phyloP scores from a whole-genome alignment of 2,888 invertebrate genomes.

The Cinara cedri region DNA sequence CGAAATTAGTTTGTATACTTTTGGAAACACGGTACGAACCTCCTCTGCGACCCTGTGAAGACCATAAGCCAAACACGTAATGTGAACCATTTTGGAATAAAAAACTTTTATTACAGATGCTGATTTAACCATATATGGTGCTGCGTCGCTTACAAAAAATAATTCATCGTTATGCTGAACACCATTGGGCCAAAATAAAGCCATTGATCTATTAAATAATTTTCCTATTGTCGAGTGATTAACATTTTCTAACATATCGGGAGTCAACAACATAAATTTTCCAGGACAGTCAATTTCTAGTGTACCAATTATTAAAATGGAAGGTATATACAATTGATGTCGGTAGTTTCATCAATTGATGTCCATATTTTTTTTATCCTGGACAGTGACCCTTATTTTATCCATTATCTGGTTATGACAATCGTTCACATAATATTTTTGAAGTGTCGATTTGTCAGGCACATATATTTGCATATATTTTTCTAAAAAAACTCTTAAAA shows the following conservation, averaged over 20 bases:
- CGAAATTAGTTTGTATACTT: not conserved
- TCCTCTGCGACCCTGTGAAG: slow-evolving; percentile 58
- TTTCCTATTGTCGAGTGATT: slow-evolving; percentile 1
- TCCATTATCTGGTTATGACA: slow-evolving; percentile 4
- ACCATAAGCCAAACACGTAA: slow-evolving; percentile 7
- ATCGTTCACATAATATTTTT: slow-evolving; percentile 12
- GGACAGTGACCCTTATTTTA: slow-evolving; percentile 7
- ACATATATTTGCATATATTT: slow-evolving; percentile 3
- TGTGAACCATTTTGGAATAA: slow-evolving; percentile 8
- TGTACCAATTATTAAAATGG: slow-evolving; percentile 1
- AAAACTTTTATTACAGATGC: slow-evolving; percentile 30
- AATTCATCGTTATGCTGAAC: not conserved
- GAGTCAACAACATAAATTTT: not conserved
- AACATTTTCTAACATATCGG: not conserved
- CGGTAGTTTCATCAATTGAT: slow-evolving; percentile 2
- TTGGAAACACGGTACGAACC: slow-evolving; percentile 58
- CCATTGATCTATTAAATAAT: slow-evolving; percentile 3
- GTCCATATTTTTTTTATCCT: not conserved
- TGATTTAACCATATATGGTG: not conserved
- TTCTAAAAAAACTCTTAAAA: slow-evolving; percentile 15
- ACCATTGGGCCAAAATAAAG: slow-evolving; percentile 1
- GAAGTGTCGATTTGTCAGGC: not conserved
- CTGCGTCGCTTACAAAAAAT: not conserved
- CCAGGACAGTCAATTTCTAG: slow-evolving; percentile 1
- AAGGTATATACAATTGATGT: not conserved